A percentile compares a stretch with the other conserved stretches of the same genome.
Conservation (phyloP, 2,888 invertebrate species). For the Hemistola chrysoprasaria region DNA sequence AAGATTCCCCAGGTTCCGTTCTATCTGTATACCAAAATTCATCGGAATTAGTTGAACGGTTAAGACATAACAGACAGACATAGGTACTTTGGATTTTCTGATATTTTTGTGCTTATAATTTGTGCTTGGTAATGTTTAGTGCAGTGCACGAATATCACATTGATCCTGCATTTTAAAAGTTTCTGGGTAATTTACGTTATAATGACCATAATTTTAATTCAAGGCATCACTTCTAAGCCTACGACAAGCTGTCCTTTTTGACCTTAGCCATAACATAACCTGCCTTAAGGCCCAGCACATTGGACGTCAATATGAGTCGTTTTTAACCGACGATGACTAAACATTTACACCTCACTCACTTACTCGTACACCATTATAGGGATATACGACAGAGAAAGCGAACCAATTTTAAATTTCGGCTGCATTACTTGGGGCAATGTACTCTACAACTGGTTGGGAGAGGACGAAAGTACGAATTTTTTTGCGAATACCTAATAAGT, state of each 20-base stretch:
- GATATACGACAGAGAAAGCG: conserved; percentile 51
- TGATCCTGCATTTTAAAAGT: too few species aligned
- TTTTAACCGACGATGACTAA: conserved; percentile 61
- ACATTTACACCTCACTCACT: conserved; percentile 49
- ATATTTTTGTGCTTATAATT: too few species aligned
- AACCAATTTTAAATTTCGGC: conserved; percentile 69
- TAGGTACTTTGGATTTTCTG: too few species aligned
- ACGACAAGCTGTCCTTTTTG: conserved; percentile 55
- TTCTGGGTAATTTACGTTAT: neutral
- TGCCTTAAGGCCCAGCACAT: conserved; percentile 72
- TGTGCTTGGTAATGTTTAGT: too few species aligned
- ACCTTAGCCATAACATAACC: conserved; percentile 76
- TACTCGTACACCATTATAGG: conserved; percentile 32
- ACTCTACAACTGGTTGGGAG: conserved; percentile 72
- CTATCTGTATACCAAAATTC: too few species aligned
- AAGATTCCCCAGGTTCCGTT: too few species aligned
- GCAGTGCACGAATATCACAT: too few species aligned
- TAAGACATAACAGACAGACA: too few species aligned
- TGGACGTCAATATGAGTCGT: conserved; percentile 63
- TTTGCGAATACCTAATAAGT: conserved; percentile 62
- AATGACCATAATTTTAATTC: conserved; percentile 21
- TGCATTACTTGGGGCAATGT: conserved; percentile 71
- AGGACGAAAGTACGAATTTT: conserved; percentile 79
- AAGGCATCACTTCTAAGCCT: conserved; percentile 49
- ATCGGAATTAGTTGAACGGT: too few species aligned